Conservation (phyloP, 2,113 vertebrate genomes). For the Rhea americana region DNA sequence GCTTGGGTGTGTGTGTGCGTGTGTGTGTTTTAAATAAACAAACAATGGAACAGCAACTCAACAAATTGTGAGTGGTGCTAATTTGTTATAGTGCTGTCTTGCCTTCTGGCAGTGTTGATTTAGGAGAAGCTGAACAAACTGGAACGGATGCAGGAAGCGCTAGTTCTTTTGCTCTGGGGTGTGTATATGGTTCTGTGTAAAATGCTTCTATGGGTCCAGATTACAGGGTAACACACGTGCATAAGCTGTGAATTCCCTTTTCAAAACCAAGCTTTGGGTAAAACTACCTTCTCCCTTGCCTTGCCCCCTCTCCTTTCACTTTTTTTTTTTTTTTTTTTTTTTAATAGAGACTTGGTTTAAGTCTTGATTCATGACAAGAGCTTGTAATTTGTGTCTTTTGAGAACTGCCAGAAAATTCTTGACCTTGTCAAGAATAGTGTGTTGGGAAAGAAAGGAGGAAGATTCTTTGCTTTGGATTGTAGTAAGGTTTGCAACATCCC, state of each 20-base stretch:
- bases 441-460: neutral
- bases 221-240: neutral
- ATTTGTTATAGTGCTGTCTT: constrained; percentile 59
- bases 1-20: neutral
- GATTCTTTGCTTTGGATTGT: neutral
- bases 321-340: neutral
- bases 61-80: constrained; percentile 55
- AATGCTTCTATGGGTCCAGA: constrained; percentile 16
- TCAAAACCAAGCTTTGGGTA: neutral
- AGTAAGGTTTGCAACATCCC: constrained; percentile 4
- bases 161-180: neutral
- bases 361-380: neutral
- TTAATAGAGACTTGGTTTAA: neutral
- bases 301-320: neutral
- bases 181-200: neutral
- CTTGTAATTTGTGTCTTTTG: neutral
- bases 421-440: neutral
- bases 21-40: constrained; percentile 58
- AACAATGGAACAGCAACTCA: constrained; percentile 64
- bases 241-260: neutral
- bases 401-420: constrained; percentile 26
- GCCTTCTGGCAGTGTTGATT: constrained; percentile 64
- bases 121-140: constrained; percentile 45
- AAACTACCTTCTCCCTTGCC: neutral
- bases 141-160: neutral